Evolutionary conservation across 2,888 invertebrate genomes (phyloP), one percentile per base, ranked within the genome.

Genomic region (Muscina levida): DNA sequence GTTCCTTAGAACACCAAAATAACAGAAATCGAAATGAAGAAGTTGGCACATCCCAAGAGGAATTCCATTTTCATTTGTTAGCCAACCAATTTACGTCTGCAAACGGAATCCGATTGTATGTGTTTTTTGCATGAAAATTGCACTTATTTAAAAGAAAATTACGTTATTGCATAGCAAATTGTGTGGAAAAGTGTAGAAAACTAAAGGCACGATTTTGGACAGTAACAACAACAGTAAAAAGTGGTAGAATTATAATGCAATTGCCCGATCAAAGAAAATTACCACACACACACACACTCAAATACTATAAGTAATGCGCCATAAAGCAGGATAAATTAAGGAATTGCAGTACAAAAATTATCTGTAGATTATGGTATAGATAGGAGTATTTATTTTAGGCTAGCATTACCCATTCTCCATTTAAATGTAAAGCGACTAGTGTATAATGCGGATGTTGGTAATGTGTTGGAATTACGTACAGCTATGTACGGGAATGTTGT

Each of bases 71-170:
- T 37, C 37, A 37, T 37, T 37, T 10, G 5, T 37, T 37, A n/a
- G n/a, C n/a, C n/a, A n/a, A n/a, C 31, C 59, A 59, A 62, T 42
- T n/a, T 42, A 37, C 53, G 3, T 26, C 56, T 22, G 39, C 19
- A 62, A 62, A 62, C 62, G 42, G 62, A 42, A 17, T 62, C 62
- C 62, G 22, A 62, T 39, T 62, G 13, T 31, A 5, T 31, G 3
- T 31, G 3, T 31, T 8, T 31, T 31, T 8, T 3, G 3, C 11
- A 0, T 1, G 62, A 62, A 62, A 62, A 62, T 62, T 62, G 42
- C 39, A 39, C 62, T 42, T 39, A 42, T 62, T 62, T 62, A 62
- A 39, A 39, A 39, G 62, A 22, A 62, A 62, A 62, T 62, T 62
- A 62, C 62, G 62, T 17, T 17, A 57, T 31, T 57, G 37, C 57